A percentile compares a stretch with the other conserved stretches of the same genome.
phyloP scores from a whole-genome alignment of 2,797 vertebrate species.

The Crenichthys baileyi region DNA sequence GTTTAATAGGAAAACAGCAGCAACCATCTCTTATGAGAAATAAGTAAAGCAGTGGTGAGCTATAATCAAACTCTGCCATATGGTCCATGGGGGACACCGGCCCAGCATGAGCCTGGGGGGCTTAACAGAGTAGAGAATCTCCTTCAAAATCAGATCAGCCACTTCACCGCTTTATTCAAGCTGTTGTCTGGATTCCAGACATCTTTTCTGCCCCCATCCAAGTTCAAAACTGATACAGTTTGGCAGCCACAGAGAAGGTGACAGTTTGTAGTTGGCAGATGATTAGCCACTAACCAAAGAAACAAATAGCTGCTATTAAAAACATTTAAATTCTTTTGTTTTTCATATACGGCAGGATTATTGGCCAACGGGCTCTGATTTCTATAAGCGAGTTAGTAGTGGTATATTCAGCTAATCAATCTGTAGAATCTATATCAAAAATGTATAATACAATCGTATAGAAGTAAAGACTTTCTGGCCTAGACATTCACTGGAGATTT shows the following conservation, averaged over 20 bases:
- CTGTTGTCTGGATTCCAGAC: slow-evolving; percentile 74
- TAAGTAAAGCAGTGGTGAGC: slow-evolving; percentile 38
- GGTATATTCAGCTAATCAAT: neutral
- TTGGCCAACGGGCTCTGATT: neutral
- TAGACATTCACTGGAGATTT: neutral
- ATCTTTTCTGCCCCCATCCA: slow-evolving; percentile 21
- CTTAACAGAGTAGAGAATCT: slow-evolving; percentile 72
- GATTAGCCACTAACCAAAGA: neutral
- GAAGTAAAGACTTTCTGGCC: neutral
- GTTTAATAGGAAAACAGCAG: slow-evolving; percentile 6
- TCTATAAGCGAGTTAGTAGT: neutral
- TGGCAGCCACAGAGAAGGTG: neutral
- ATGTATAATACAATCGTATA: neutral
- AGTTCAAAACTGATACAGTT: slow-evolving; percentile 7
- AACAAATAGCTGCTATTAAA: neutral
- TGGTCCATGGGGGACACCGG: slow-evolving; percentile 57
- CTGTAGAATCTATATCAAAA: neutral
- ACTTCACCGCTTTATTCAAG: slow-evolving; percentile 66
- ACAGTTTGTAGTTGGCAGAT: neutral
- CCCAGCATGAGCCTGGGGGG: slow-evolving; percentile 66
- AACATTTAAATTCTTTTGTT: neutral
- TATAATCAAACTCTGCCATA: slow-evolving; percentile 68
- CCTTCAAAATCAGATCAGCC: slow-evolving; percentile 70
- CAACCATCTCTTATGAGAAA: slow-evolving; percentile 25
- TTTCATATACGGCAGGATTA: neutral